Base-by-base conservation (phyloP, 2,797 vertebrate genomes). In the Lindbergichthys nudifrons region DNA sequence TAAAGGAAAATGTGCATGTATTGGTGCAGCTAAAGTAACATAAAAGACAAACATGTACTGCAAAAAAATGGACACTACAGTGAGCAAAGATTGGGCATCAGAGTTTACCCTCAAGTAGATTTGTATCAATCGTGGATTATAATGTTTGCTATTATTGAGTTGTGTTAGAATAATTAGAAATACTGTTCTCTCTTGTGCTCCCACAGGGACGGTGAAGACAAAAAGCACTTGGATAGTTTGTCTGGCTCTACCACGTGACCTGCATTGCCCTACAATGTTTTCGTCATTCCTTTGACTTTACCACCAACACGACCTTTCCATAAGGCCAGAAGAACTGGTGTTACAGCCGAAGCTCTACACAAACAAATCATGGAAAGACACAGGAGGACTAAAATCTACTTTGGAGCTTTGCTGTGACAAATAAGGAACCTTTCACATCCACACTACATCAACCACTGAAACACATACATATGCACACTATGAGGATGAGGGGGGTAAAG, bases 371-470 rank as follows among this genome's bases (percentile, higher is more conserved):
- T 43, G 48, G 46, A 53, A 75, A 53, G 52, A 72, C 7, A 41
- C 51, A 57, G 23, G 60, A 42, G 65, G 45, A 69, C 83, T 65
- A 16, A 58, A 68, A 41, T 68, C 41, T 30, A 57, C 42, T 53
- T 43, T 68, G 21, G 53, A 83, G 76, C 70, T 75, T 30, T 23
- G 53, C 67, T 61, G 62, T 51, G 58, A 80, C 52, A 26, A 61
- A 79, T 57, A 59, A 63, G 57, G 51, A 86, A 80, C 51, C 61
- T 41, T 85, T 62, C 50, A 61, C 69, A 83, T 75, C 68, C 42
- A 86, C 86, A 89, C 87, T 89, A 91, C 87, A 75, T 79, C 59
- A 21, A 80, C 84, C 80, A 85, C 77, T 72, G 71, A 85, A 57
- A 81, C 70, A 73, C 21, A 42, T 18, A 70, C 70, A 76, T 42